A percentile compares a stretch with the other conserved stretches of the same genome.
Evolutionary conservation across 2,888 invertebrate species (phyloP).

Genomic region (Theretra japonica): DNA sequence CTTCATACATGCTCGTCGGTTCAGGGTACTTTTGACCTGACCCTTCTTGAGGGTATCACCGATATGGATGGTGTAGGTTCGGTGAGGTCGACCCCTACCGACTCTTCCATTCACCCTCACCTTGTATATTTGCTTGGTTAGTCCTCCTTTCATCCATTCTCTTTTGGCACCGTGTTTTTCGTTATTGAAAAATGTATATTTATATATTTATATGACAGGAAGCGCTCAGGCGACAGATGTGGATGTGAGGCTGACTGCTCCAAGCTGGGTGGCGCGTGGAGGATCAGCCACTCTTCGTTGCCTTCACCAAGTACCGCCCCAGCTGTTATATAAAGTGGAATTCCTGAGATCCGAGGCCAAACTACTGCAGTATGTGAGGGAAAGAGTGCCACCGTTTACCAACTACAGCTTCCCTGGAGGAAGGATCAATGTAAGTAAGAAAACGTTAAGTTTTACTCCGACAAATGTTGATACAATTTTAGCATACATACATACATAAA

Average conservation of each 20-base stretch:
- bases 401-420: constrained; percentile 88
- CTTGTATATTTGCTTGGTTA: too few relatives aligned
- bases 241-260: constrained; percentile 87
- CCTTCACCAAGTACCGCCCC: constrained; percentile 90
- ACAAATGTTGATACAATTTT: background rate
- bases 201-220: constrained; percentile 52
- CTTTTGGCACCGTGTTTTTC: too few relatives aligned
- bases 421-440: constrained; percentile 88
- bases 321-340: constrained; percentile 90
- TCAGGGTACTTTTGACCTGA: too few relatives aligned
- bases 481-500: too few relatives aligned
- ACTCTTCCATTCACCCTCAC: too few relatives aligned
- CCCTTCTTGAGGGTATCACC: too few relatives aligned
- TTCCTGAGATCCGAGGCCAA: constrained; percentile 84
- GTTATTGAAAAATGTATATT: too few relatives aligned
- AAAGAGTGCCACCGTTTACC: constrained; percentile 89
- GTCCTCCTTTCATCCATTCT: too few relatives aligned
- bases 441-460: too few relatives aligned
- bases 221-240: constrained; percentile 81
- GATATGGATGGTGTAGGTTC: too few relatives aligned
- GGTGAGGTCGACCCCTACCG: too few relatives aligned
- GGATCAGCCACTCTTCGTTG: constrained; percentile 89
- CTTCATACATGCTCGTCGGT: too few relatives aligned
- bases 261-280: constrained; percentile 90
- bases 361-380: constrained; percentile 91